Evolutionary conservation across 1,140 invertebrate genomes (phyloP).

Genomic region (Papilio helenus): DNA sequence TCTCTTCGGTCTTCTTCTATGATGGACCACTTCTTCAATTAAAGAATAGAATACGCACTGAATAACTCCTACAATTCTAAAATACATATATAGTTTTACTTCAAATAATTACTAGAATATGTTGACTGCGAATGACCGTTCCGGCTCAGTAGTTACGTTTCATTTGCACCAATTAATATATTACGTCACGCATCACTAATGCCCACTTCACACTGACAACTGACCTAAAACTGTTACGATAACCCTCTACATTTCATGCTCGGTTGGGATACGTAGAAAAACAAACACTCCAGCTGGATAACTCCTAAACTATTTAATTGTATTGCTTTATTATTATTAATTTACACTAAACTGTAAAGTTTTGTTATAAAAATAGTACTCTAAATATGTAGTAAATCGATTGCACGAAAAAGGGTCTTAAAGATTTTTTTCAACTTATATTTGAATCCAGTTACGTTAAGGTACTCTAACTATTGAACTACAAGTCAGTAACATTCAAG

Average conservation of each 20-base stretch:
- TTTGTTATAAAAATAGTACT: background rate
- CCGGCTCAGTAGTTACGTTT: background rate
- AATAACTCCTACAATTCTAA: background rate
- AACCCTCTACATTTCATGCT: slow-evolving; percentile 16
- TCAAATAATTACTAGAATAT: background rate
- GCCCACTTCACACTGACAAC: slow-evolving; percentile 15
- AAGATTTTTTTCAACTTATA: too few species aligned
- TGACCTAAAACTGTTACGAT: slow-evolving; percentile 5
- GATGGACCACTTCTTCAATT: background rate
- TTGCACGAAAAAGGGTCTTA: too few species aligned
- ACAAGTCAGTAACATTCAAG: slow-evolving; percentile 25
- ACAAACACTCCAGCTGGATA: slow-evolving; percentile 7
- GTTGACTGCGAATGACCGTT: background rate
- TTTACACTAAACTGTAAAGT: background rate
- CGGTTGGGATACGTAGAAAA: slow-evolving; percentile 3
- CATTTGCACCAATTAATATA: slow-evolving; percentile 12
- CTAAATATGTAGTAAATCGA: too few species aligned
- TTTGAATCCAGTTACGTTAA: too few species aligned
- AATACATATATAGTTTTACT: background rate
- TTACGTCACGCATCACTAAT: slow-evolving; percentile 13
- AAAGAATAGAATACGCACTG: background rate
- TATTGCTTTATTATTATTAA: background rate
- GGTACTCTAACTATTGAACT: background rate
- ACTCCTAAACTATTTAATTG: background rate
- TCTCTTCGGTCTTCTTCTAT: background rate